phyloP scores from a whole-genome alignment of 2,113 vertebrate species.

The Glaucomys volans region DNA sequence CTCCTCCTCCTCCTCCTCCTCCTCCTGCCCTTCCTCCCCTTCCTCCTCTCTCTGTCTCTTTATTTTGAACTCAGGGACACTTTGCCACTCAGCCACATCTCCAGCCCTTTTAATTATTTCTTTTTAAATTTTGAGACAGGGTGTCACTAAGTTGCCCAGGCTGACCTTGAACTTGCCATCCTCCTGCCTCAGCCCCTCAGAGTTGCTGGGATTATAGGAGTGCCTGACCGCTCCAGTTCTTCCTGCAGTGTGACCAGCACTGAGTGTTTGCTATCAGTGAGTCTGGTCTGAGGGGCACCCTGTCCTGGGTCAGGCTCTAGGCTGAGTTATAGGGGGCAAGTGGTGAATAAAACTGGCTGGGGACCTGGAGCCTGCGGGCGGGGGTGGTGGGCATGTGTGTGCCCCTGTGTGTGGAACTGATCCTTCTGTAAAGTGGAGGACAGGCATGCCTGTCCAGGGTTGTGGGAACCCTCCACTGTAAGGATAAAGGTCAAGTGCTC shows the following conservation, averaged over 20 bases:
- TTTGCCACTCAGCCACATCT: too few species aligned
- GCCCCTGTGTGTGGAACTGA: not conserved
- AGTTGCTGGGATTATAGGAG: too few species aligned
- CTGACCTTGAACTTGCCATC: too few species aligned
- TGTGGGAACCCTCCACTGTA: rapidly evolving
- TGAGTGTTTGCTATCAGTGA: not conserved
- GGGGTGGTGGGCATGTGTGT: rapidly evolving
- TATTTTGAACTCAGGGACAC: too few species aligned
- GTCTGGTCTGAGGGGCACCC: not conserved
- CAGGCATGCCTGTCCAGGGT: not conserved
- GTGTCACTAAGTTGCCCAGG: too few species aligned
- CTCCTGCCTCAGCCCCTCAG: too few species aligned
- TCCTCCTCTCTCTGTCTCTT: too few species aligned
- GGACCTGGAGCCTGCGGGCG: not conserved
- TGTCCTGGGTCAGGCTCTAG: not conserved
- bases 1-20: too few species aligned
- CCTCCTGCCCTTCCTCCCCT: too few species aligned
- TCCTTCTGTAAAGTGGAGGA: not conserved
- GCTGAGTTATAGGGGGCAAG: not conserved
- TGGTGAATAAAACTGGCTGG: not conserved
- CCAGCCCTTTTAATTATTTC: too few species aligned
- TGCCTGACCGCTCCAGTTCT: not conserved
- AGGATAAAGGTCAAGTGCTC: not conserved
- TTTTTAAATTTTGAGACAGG: too few species aligned
- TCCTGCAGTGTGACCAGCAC: not conserved